Base-by-base conservation (phyloP, 2,888 invertebrate species). In the Pristionchus japonicus region DNA sequence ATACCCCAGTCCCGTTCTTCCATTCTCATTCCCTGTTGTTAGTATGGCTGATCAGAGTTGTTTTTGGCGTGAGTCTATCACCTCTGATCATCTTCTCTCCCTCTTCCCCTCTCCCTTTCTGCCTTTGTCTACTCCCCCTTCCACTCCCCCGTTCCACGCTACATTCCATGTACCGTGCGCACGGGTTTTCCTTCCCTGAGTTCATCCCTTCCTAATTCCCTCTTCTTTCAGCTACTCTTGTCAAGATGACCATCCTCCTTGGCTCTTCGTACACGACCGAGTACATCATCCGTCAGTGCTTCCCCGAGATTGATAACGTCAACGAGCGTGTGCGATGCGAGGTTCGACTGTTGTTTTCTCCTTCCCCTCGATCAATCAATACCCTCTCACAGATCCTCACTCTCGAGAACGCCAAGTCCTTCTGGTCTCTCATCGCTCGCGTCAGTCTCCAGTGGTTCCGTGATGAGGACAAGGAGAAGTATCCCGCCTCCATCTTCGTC, bases 381-480 rank as follows among this genome's bases (percentile, higher is more conserved):
- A 15, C 23, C 40, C 34, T n/a, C n/a, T n/a, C 31, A 3, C 67
- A 86, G 86, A 49, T 86, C 31, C 70, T 47, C 15, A 17, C 7
- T 34, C 43, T 86, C 23, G 86, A 87, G 31, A 87, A 87, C 40
- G 80, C 77, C 34, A 77, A 80, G 80, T 77, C 77, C 15, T 88
- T 88, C 88, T 88, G 88, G 88, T 88, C 88, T 1, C 64, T 82
- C 6, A 88, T 88, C 34, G 88, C 82, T 34, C 40, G 82, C 31
- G 34, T 88, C 23, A 7, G n/a, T 23, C 67, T 88, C 67, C 47
- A 88, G 23, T 88, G 88, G 88, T 37, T 20, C 1, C n/a, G 67
- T 1, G 83, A 82, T 0, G 82, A 88, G 49, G 82, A 82, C 88
- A 52, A 20, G 20, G 15, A 43, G 34, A 20, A 64, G 9, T 67